Evolutionary conservation across 1,140 invertebrate genomes (phyloP), one percentile per base, ranked within the genome.

Genomic region (Leptopilina clavipes): DNA sequence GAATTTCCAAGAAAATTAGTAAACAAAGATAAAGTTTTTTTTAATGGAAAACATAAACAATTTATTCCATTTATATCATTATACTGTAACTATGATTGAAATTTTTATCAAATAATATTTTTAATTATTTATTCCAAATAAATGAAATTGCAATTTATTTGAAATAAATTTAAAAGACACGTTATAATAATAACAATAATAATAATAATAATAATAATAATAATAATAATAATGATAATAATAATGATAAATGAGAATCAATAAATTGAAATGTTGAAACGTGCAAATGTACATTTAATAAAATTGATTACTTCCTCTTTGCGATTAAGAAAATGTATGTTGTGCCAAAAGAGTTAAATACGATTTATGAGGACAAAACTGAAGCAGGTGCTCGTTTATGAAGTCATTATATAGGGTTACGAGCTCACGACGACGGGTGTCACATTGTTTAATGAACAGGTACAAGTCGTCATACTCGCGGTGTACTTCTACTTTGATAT

Each of bases 281-380:
- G 43, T 44, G 18, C 3, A 44, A 70, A 25, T 17, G 37, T 25
- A 18, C 43, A 43, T 56, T 45, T 70, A 25, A 75, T 59, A 45
- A 75, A 75, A 75, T 70, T 45, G 45, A 70, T 75, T 22, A 44
- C 70, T 59, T 70, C 45, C 56, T 17, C 37, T 40, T 40, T 40
- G 14, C 73, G n/a, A 44, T 59, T 72, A n/a, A 59, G 54, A 73
- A 56, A 40, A 56, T 8, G 43, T 40, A 25, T 17, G 22, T 56
- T 37, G 25, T 73, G 48, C 45, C 72, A 73, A 73, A 18, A 31
- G 17, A n/a, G 71, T 56, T 73, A 65, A 65, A 65, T 12, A 31
- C 25, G 12, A 65, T 65, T 65, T 65, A 65, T 65, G 59, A 31
- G 22, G 59, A 65, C 22, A 31, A 31, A 65, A 65, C 59, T 65